Evolutionary conservation across 2,797 vertebrate genomes (phyloP).

Genomic region (Microctenopoma stevenorrisi): DNA sequence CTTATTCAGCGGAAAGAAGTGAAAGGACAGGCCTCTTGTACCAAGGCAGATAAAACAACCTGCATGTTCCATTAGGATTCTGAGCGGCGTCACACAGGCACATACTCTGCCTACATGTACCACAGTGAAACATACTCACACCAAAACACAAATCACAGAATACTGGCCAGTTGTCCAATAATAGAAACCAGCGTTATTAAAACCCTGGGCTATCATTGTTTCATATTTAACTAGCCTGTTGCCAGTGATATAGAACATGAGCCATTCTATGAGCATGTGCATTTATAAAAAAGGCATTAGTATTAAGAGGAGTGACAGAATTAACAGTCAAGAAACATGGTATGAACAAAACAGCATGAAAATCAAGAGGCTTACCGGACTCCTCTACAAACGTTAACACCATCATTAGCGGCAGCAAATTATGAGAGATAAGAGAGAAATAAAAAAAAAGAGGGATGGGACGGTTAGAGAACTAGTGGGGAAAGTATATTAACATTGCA

Average conservation of each 20-base stretch:
- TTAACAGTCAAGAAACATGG: neutral
- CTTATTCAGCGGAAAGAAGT: slow-evolving; percentile 54
- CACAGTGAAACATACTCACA: slow-evolving; percentile 13
- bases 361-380: slow-evolving; percentile 91
- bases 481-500: slow-evolving; percentile 9
- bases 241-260: neutral
- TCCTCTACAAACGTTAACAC: slow-evolving; percentile 90
- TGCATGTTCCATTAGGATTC: slow-evolving; percentile 11
- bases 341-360: slow-evolving; percentile 42
- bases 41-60: slow-evolving; percentile 25
- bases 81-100: slow-evolving; percentile 15
- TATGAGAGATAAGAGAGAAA: slow-evolving; percentile 43
- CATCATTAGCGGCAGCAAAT: slow-evolving; percentile 64
- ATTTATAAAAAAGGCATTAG: neutral
- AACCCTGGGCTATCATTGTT: neutral
- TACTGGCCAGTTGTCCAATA: neutral
- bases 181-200: neutral
- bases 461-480: slow-evolving; percentile 19
- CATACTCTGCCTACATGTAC: slow-evolving; percentile 3
- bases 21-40: slow-evolving; percentile 21
- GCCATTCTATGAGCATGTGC: neutral
- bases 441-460: slow-evolving; percentile 25
- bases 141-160: neutral
- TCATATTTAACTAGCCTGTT: slow-evolving; percentile 1
- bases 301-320: neutral